Evolutionary conservation across 2,888 invertebrate genomes (phyloP), one percentile per base, ranked within the genome.

Genomic region (Schizaphis graminum): DNA sequence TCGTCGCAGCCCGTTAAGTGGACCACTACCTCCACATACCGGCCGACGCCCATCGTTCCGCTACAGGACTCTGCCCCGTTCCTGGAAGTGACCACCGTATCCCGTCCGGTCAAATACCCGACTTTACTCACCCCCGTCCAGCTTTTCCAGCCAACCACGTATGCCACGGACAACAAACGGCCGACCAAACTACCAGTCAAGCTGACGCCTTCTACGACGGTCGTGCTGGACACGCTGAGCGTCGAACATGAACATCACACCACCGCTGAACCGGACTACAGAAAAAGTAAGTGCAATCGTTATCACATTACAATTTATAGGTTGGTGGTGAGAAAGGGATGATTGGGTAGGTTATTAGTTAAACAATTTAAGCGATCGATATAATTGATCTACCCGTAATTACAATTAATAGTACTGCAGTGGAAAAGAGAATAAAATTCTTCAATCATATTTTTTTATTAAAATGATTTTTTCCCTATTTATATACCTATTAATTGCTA

Each of bases 231-330:
- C 94, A 85, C 88, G 53, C 56, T 94, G 21, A 94, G 93, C 92
- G 91, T 94, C 53, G 84, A 91, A 90, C 57, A 92, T 87, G 56
- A 57, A 77, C 67, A 94, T 93, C 77, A 95, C 47, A 85, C 95
- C 44, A 93, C 95, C 10, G 91, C 95, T n/a, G 95, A 95, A 91
- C 95, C 95, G 57, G 96, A 96, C 95, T 96, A 96, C 95, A 96
- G 96, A 95, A 96, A 96, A 95, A 96, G 96, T 96, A 95, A 96
- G 96, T 95, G 94, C 49, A 3, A n/a, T 47, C 3, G 21, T 90
- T 2, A 21, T 67, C 16, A n/a, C 7, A 16, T 4, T 53, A 53
- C 0, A 53, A 2, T 53, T 21, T 21, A 53, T 8, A 8, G 26
- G 35, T 77, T 35, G 77, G 16, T 35, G 1, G n/a, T 5, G 35